Evolutionary conservation across 2,113 vertebrate genomes (phyloP).

Genomic region (Cynopterus brachyotis): DNA sequence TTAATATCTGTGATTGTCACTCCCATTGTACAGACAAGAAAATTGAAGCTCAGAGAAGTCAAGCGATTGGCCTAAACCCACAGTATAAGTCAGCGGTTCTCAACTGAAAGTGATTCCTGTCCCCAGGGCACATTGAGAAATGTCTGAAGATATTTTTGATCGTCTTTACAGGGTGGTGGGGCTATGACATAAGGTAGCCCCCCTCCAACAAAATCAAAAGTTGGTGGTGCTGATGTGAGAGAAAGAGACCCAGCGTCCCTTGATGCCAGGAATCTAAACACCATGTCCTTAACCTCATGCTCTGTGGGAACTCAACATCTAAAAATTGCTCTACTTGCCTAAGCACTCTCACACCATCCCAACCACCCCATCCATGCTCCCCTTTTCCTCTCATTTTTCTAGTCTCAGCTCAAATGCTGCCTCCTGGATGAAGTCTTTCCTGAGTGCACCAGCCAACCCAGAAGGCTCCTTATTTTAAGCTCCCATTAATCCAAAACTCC

Average conservation of each 20-base stretch:
- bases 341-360: no score
- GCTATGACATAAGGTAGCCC: no score
- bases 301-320: neutral
- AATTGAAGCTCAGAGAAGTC: neutral
- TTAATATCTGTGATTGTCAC: accelerated
- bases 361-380: no score
- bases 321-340: neutral
- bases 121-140: neutral
- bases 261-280: neutral
- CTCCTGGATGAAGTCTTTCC: neutral
- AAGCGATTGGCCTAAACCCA: neutral
- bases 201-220: neutral
- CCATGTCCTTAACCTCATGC: neutral
- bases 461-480: neutral
- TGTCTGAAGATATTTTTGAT: neutral
- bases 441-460: neutral
- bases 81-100: neutral
- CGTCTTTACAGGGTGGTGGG: no score
- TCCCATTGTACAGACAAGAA: neutral
- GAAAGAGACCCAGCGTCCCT: neutral
- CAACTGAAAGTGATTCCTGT: neutral
- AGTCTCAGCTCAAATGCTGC: neutral
- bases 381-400: neutral
- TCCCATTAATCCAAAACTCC: neutral
- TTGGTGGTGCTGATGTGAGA: neutral